These are phyloP conservation scores for Lasioglossum malachurum DNA, from an alignment of 2,888 invertebrate genomes.

Conservation along the genomic window DNA sequence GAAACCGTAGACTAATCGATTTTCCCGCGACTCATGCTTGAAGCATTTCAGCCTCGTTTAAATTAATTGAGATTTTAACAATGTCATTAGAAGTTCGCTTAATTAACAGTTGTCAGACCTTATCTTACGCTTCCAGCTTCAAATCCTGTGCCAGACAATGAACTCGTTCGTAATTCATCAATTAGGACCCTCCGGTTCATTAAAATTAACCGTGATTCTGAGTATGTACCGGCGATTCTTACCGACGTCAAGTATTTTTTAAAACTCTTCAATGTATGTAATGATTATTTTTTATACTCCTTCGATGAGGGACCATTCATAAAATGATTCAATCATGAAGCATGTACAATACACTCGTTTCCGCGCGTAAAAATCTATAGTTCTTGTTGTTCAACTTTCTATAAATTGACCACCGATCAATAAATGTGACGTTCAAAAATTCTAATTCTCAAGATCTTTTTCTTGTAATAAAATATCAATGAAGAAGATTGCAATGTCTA, in stretches of 20 bases:
- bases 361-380: neutral
- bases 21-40: slow-evolving; percentile 1
- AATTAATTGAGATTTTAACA: slow-evolving; percentile 13
- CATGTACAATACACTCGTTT: neutral
- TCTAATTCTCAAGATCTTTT: neutral
- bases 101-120: slow-evolving; percentile 10
- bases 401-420: neutral
- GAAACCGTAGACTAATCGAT: slow-evolving; percentile 5
- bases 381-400: neutral
- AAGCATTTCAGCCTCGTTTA: slow-evolving; percentile 11
- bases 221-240: neutral
- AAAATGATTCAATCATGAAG: neutral
- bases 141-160: neutral
- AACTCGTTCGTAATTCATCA: slow-evolving; percentile 4
- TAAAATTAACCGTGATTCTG: neutral
- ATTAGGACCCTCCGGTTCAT: slow-evolving; percentile 1
- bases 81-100: slow-evolving; percentile 9
- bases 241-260: neutral
- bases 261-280: neutral
- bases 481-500: neutral
- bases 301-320: neutral
- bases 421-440: neutral
- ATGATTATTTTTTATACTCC: neutral
- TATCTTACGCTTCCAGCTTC: slow-evolving; percentile 7
- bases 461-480: neutral